A percentile compares a stretch with the other conserved stretches of the same genome.
Evolutionary conservation across 1,140 invertebrate genomes (phyloP).

Genomic region (Neotoxoptera formosana): DNA sequence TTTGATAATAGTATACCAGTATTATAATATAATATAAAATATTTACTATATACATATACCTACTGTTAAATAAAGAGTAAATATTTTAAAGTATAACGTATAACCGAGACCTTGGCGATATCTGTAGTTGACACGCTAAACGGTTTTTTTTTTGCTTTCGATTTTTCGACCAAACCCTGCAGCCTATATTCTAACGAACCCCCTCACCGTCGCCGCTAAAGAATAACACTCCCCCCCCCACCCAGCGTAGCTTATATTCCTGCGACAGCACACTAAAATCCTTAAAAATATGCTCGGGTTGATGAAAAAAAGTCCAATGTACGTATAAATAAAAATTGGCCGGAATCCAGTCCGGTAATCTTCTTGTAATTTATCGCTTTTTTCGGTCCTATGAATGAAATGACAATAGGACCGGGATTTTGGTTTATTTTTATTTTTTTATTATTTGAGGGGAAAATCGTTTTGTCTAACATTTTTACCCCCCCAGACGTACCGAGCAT

Average conservation of each 20-base stretch:
- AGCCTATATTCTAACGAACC: neutral
- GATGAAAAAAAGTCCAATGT: conserved; percentile 41
- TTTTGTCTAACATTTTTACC: conserved; percentile 48
- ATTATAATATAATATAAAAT: neutral
- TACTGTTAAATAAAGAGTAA: neutral
- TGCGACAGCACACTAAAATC: neutral
- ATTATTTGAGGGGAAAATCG: conserved; percentile 49
- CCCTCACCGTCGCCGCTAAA: neutral
- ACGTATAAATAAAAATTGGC: conserved; percentile 56
- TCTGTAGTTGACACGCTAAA: neutral
- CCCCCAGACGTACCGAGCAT: neutral
- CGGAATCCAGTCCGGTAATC: conserved; percentile 43
- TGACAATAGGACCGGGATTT: conserved; percentile 49
- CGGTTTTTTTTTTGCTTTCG: neutral
- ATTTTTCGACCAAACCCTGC: conserved; percentile 3
- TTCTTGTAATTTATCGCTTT: conserved; percentile 52
- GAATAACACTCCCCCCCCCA: neutral
- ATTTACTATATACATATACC: no score
- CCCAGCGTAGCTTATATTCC: neutral
- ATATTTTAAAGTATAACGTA: conserved; percentile 11
- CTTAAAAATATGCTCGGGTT: conserved; percentile 32
- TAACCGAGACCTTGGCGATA: neutral
- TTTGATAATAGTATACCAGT: neutral
- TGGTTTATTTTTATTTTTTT: conserved; percentile 41
- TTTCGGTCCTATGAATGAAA: conserved; percentile 54